A percentile compares a stretch with the other conserved stretches of the same genome.
These are phyloP conservation scores for Lottia scabra DNA, from an alignment of 2,888 invertebrate species.

Conservation along the genomic window DNA sequence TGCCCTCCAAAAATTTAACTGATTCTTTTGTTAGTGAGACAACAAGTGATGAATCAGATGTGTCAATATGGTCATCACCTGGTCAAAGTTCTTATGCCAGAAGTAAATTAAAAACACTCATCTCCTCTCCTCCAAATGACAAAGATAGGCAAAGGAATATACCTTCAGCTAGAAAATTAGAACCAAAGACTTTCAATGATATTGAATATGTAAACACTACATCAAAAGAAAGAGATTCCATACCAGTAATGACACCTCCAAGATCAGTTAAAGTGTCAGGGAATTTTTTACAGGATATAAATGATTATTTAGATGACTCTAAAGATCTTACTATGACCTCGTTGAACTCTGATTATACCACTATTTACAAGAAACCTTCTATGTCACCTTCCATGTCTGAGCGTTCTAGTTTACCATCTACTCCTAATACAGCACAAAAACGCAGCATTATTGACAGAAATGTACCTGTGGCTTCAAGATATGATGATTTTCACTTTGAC, in stretches of 20 bases:
- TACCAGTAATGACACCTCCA: background rate
- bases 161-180: background rate
- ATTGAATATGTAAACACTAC: background rate
- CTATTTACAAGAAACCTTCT: background rate
- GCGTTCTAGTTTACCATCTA: constrained; percentile 9
- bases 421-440: constrained; percentile 37
- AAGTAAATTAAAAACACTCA: background rate
- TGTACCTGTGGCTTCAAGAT: constrained; percentile 21
- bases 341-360: background rate
- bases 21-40: background rate
- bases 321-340: background rate
- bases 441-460: constrained; percentile 49
- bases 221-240: background rate
- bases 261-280: background rate
- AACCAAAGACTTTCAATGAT: background rate
- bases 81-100: background rate
- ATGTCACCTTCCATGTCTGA: background rate
- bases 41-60: background rate
- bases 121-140: background rate
- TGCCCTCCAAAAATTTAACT: background rate
- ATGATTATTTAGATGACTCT: background rate
- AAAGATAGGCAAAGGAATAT: background rate
- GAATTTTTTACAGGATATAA: background rate
- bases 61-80: background rate
- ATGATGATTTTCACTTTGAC: constrained; percentile 28